Evolutionary conservation across 2,113 vertebrate genomes (phyloP).

Genomic region (Melozone crissalis): DNA sequence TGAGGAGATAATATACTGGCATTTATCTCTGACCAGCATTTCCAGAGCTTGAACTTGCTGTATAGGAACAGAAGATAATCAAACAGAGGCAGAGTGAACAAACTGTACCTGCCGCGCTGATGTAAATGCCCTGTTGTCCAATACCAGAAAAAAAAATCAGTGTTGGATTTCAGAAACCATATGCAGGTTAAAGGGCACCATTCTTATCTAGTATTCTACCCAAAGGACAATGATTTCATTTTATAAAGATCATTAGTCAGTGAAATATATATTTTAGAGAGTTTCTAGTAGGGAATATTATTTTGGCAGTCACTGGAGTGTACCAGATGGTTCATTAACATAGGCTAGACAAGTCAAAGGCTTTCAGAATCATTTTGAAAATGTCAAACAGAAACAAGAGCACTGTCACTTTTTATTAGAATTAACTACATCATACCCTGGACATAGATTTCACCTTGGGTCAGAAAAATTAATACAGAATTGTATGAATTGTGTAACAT

Average conservation of each 20-base stretch:
- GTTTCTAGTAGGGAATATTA: conserved; percentile 70
- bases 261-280: conserved; percentile 84
- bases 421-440: conserved; percentile 83
- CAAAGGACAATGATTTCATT: conserved; percentile 84
- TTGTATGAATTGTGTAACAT: conserved; percentile 82
- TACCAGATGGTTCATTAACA: conserved; percentile 91
- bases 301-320: conserved; percentile 79
- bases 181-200: conserved; percentile 82
- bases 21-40: conserved; percentile 3
- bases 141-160: background rate
- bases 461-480: conserved; percentile 97
- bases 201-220: conserved; percentile 71
- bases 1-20: background rate
- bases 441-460: conserved; percentile 88
- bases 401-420: conserved; percentile 88
- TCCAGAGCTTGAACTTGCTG: background rate
- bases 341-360: conserved; percentile 78
- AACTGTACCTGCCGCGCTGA: background rate
- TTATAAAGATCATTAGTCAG: conserved; percentile 90
- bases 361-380: conserved; percentile 84
- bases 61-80: background rate
- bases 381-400: conserved; percentile 87
- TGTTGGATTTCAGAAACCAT: conserved; percentile 35
- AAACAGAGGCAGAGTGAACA: background rate
- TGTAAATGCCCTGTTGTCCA: background rate